Conservation (phyloP, 2,888 invertebrate species). For the Spialia ferax region DNA sequence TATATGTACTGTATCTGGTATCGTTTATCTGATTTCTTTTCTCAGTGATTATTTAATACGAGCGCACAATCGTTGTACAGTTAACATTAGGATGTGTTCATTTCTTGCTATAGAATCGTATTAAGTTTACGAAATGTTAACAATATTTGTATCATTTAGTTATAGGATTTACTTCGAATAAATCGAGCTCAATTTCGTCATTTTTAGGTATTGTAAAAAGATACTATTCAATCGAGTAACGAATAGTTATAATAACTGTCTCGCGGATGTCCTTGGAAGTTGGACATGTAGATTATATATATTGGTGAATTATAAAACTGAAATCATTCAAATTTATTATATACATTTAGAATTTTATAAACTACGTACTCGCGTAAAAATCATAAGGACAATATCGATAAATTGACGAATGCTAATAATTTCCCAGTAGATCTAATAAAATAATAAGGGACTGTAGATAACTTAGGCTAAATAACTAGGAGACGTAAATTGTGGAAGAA, state of each 20-base stretch:
- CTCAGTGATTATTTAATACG: constrained; percentile 76
- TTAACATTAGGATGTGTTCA: constrained; percentile 64
- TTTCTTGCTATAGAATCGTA: constrained; percentile 64
- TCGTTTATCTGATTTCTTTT: constrained; percentile 64
- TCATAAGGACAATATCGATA: constrained; percentile 85
- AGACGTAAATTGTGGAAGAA: constrained; percentile 60
- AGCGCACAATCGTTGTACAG: constrained; percentile 85
- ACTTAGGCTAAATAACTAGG: constrained; percentile 68
- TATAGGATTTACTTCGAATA: constrained; percentile 81
- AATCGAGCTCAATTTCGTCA: constrained; percentile 84
- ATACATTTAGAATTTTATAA: constrained; percentile 82
- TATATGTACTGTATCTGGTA: constrained; percentile 60
- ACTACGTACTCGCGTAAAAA: constrained; percentile 84
- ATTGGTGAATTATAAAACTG: constrained; percentile 67
- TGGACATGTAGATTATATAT: constrained; percentile 70
- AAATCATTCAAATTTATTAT: constrained; percentile 51
- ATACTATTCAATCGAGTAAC: constrained; percentile 67
- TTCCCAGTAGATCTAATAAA: constrained; percentile 71
- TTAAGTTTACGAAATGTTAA: constrained; percentile 59
- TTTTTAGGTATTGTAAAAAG: constrained; percentile 74
- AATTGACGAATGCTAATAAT: constrained; percentile 78
- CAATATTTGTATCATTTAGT: constrained; percentile 57
- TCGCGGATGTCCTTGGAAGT: constrained; percentile 79
- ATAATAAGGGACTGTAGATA: constrained; percentile 76
- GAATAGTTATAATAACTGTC: constrained; percentile 74